A percentile compares a stretch with the other conserved stretches of the same genome.
Conservation (phyloP, 2,888 invertebrate genomes). For the Anoplius nigerrimus region DNA sequence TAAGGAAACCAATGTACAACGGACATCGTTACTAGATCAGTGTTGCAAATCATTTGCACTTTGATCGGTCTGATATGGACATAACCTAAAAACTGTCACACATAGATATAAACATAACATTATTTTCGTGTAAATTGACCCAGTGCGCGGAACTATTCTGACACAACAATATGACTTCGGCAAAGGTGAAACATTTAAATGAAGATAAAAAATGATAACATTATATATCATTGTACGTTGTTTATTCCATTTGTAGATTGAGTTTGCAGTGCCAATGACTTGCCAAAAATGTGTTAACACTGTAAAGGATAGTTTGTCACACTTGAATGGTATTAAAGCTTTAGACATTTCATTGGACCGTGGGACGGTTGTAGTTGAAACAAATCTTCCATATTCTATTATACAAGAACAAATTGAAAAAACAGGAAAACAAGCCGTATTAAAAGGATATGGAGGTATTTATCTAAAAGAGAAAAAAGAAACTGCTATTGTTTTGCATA, state of each 20-base stretch:
- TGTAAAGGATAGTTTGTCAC: conserved; percentile 74
- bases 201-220: conserved; percentile 5
- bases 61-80: too few species aligned
- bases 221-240: background rate
- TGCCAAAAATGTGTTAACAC: conserved; percentile 77
- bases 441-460: conserved; percentile 87
- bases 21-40: too few species aligned
- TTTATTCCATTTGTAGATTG: conserved; percentile 74
- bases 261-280: conserved; percentile 82
- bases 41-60: too few species aligned
- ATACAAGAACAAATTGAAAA: conserved; percentile 76
- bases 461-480: background rate
- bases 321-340: conserved; percentile 75
- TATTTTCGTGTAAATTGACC: too few species aligned
- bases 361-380: conserved; percentile 84
- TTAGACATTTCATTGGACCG: conserved; percentile 78
- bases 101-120: too few species aligned
- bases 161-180: conserved; percentile 37
- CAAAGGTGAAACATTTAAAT: conserved; percentile 40
- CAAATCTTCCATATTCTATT: conserved; percentile 78
- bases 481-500: background rate
- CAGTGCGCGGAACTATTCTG: too few species aligned
- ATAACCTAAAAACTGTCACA: too few species aligned
- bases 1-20: too few species aligned
- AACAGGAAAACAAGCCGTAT: conserved; percentile 83